phyloP scores from a whole-genome alignment of 2,113 vertebrate species.

The Solenodon paradoxus region DNA sequence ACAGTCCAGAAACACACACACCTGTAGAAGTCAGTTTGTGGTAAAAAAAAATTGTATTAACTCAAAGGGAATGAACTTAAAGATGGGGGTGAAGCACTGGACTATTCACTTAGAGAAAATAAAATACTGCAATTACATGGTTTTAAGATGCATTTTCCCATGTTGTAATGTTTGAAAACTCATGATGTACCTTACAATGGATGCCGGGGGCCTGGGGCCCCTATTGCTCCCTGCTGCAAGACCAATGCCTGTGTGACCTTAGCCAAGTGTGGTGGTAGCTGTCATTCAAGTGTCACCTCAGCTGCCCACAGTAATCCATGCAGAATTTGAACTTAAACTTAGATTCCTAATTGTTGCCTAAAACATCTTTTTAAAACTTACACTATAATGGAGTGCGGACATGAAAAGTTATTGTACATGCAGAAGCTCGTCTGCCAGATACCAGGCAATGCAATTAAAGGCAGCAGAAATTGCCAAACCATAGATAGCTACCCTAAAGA shows the following conservation, averaged over 20 bases:
- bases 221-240: neutral
- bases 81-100: neutral
- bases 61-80: neutral
- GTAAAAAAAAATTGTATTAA: neutral
- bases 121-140: neutral
- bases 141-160: neutral
- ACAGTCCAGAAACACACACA: neutral
- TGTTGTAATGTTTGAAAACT: neutral
- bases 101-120: neutral
- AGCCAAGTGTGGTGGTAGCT: neutral
- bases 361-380: conserved; percentile 78
- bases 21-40: neutral
- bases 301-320: conserved; percentile 62
- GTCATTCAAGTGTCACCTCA: conserved; percentile 61
- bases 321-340: conserved; percentile 75
- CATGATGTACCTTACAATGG: neutral
- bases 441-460: conserved; percentile 79
- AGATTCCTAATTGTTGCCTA: conserved; percentile 78
- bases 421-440: conserved; percentile 77
- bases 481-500: conserved; percentile 80
- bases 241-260: neutral
- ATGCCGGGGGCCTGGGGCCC: neutral
- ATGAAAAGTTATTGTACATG: conserved; percentile 78
- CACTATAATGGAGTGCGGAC: conserved; percentile 75
- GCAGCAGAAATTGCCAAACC: conserved; percentile 79